Evolutionary conservation across 2,797 vertebrate genomes (phyloP).

Genomic region (Gastrophryne carolinensis): DNA sequence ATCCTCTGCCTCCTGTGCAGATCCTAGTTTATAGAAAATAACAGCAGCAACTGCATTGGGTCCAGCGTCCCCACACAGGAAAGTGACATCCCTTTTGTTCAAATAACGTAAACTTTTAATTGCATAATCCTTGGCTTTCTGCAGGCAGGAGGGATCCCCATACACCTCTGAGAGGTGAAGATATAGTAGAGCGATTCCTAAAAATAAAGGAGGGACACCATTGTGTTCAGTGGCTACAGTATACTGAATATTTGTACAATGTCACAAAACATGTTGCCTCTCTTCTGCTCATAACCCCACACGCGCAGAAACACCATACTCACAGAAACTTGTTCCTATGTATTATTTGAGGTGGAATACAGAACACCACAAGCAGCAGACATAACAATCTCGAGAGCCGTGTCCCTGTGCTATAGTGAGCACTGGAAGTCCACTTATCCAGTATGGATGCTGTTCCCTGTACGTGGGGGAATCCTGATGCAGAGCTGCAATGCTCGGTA

Average conservation of each 20-base stretch:
- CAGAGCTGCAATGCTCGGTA: no score
- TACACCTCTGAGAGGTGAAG: conserved; percentile 85
- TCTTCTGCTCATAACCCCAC: no score
- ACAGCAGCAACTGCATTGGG: conserved; percentile 87
- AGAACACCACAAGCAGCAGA: no score
- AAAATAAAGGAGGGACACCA: conserved; percentile 16
- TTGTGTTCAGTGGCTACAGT: not conserved
- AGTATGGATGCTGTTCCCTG: no score
- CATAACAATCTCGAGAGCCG: no score
- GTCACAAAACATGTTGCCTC: no score
- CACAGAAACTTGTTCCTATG: no score
- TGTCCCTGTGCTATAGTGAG: no score
- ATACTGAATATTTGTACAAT: not conserved
- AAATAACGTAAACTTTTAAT: conserved; percentile 79
- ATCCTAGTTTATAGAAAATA: conserved; percentile 80
- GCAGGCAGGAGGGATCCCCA: conserved; percentile 77
- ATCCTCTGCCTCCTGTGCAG: conserved; percentile 80
- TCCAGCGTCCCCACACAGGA: conserved; percentile 89
- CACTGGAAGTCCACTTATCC: no score
- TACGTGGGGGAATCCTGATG: no score
- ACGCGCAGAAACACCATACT: no score
- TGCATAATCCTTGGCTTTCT: conserved; percentile 78
- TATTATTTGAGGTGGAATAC: no score
- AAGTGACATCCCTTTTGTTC: conserved; percentile 83
- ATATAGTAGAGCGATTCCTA: conserved; percentile 92